These are phyloP conservation scores for Bufo gargarizans DNA, from an alignment of 2,113 vertebrate genomes.

Conservation along the genomic window DNA sequence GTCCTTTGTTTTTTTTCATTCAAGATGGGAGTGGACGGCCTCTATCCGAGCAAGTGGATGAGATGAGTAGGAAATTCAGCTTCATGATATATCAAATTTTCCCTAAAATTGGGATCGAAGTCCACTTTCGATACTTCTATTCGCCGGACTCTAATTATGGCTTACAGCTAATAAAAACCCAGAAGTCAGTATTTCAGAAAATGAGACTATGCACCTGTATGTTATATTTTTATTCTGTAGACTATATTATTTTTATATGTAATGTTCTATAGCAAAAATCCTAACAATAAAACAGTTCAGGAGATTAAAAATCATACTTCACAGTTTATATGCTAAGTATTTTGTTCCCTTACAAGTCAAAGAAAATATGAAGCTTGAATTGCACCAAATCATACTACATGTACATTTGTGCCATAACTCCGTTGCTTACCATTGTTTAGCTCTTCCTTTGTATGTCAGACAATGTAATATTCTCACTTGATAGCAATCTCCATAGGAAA, in stretches of 20 bases:
- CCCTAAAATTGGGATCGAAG: too few species aligned
- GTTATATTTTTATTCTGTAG: too few species aligned
- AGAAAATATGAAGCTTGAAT: background rate
- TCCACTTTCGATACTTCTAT: too few species aligned
- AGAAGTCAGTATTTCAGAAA: too few species aligned
- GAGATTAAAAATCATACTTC: background rate
- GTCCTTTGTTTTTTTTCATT: too few species aligned
- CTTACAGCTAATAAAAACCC: too few species aligned
- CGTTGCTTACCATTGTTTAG: constrained; percentile 47
- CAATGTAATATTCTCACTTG: background rate
- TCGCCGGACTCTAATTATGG: too few species aligned
- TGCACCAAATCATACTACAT: background rate
- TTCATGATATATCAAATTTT: too few species aligned
- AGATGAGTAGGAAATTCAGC: too few species aligned
- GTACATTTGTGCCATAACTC: background rate
- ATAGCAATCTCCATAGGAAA: constrained; percentile 51
- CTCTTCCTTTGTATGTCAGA: constrained; percentile 24
- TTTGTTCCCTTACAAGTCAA: background rate
- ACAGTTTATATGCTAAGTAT: background rate
- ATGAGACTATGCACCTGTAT: too few species aligned
- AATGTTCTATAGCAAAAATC: background rate
- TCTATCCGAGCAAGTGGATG: too few species aligned
- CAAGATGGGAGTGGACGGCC: too few species aligned
- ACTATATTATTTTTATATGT: background rate
- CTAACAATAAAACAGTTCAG: background rate